Evolutionary conservation across 2,113 vertebrate species (phyloP).

Genomic region (Pterocles burchelli): DNA sequence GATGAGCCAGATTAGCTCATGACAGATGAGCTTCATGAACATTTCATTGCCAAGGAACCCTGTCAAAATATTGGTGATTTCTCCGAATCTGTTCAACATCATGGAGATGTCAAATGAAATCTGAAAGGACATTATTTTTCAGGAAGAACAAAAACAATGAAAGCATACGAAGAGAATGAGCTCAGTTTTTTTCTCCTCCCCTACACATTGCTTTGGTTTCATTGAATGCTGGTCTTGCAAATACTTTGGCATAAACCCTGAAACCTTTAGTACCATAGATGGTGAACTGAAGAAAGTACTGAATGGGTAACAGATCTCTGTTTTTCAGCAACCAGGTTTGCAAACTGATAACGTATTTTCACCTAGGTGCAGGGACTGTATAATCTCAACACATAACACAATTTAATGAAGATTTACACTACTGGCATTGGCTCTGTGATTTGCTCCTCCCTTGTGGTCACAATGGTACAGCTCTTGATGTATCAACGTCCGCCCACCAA

Average conservation of each 20-base stretch:
- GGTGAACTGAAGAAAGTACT: background rate
- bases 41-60: slow-evolving; percentile 75
- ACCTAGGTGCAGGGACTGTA: background rate
- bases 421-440: background rate
- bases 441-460: accelerated
- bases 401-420: background rate
- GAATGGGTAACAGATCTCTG: background rate
- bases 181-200: slow-evolving; percentile 1
- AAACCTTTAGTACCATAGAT: background rate
- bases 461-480: background rate
- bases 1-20: slow-evolving; percentile 73
- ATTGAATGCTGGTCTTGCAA: slow-evolving; percentile 1
- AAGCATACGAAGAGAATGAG: slow-evolving; percentile 48
- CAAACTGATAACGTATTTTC: background rate
- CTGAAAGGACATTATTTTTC: slow-evolving; percentile 75
- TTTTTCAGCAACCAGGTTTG: background rate
- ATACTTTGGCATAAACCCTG: background rate
- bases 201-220: background rate
- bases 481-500: background rate
- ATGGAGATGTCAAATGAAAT: slow-evolving; percentile 72
- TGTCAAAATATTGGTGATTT: slow-evolving; percentile 80
- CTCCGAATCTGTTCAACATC: slow-evolving; percentile 75
- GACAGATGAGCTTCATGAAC: slow-evolving; percentile 77
- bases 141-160: slow-evolving; percentile 71
- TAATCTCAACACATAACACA: background rate